These are phyloP conservation scores for Heterodera filipjevi DNA, from an alignment of 2,888 invertebrate genomes.

Conservation along the genomic window DNA sequence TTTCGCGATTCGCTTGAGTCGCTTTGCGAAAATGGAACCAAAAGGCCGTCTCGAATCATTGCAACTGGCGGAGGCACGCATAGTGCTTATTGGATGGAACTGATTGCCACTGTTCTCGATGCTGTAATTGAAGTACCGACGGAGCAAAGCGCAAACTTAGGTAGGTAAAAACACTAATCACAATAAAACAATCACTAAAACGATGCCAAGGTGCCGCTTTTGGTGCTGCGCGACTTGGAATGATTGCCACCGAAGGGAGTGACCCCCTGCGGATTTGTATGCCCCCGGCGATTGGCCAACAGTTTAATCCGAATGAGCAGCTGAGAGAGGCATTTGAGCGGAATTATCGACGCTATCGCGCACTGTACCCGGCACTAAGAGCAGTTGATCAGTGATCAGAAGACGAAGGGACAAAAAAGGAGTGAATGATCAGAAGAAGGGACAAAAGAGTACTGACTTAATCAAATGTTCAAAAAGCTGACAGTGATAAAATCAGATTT, in stretches of 20 bases:
- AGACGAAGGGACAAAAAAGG: no score
- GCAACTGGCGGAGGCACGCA: slow-evolving; percentile 33
- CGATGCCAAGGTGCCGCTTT: slow-evolving; percentile 5
- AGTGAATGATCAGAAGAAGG: not conserved
- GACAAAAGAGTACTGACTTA: no score
- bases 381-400: not conserved
- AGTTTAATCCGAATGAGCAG: not conserved
- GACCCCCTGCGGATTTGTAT: not conserved
- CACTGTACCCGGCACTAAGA: slow-evolving; percentile 15
- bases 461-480: not conserved
- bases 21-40: slow-evolving; percentile 20
- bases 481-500: no score
- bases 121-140: not conserved
- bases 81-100: slow-evolving; percentile 30
- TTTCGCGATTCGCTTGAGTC: slow-evolving; percentile 31
- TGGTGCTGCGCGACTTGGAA: slow-evolving; percentile 28
- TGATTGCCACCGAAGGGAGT: slow-evolving; percentile 7
- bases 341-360: not conserved
- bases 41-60: slow-evolving; percentile 9
- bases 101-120: slow-evolving; percentile 28
- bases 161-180: no score
- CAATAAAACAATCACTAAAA: not conserved
- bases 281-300: not conserved
- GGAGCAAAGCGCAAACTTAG: slow-evolving; percentile 6
- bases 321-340: not conserved